Conservation (phyloP, 1,140 invertebrate species). For the Lepidurus apus region DNA sequence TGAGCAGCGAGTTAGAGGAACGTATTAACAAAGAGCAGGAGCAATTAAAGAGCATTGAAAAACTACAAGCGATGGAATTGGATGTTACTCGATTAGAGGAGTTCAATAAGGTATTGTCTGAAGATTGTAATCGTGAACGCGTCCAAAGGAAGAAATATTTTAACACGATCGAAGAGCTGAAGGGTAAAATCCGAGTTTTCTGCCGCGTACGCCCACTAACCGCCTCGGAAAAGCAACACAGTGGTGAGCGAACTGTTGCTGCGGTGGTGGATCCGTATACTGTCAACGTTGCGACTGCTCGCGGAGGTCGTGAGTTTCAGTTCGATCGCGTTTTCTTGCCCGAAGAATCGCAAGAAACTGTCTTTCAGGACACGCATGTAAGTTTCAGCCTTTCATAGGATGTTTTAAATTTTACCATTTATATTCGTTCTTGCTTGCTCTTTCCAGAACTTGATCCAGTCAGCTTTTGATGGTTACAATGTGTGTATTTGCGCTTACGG, state of each 20-base stretch:
- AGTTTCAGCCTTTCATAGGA: not conserved
- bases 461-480: constrained; percentile 87
- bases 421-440: constrained; percentile 14
- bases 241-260: constrained; percentile 35
- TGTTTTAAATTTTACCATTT: constrained; percentile 8
- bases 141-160: constrained; percentile 50
- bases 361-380: constrained; percentile 45
- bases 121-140: constrained; percentile 49
- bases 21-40: constrained; percentile 35
- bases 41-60: constrained; percentile 37
- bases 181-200: constrained; percentile 52
- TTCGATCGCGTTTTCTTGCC: constrained; percentile 77
- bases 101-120: constrained; percentile 45
- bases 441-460: constrained; percentile 50
- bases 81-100: constrained; percentile 39
- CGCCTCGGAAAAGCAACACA: constrained; percentile 34
- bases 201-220: constrained; percentile 42
- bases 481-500: constrained; percentile 95
- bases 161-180: constrained; percentile 53
- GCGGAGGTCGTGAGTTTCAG: constrained; percentile 52
- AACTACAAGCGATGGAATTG: constrained; percentile 37
- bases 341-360: constrained; percentile 58
- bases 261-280: constrained; percentile 40
- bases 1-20: constrained; percentile 26
- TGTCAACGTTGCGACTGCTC: constrained; percentile 37